These are phyloP conservation scores for Corydoras maculifer DNA, from an alignment of 2,113 vertebrate species.

Conservation along the genomic window DNA sequence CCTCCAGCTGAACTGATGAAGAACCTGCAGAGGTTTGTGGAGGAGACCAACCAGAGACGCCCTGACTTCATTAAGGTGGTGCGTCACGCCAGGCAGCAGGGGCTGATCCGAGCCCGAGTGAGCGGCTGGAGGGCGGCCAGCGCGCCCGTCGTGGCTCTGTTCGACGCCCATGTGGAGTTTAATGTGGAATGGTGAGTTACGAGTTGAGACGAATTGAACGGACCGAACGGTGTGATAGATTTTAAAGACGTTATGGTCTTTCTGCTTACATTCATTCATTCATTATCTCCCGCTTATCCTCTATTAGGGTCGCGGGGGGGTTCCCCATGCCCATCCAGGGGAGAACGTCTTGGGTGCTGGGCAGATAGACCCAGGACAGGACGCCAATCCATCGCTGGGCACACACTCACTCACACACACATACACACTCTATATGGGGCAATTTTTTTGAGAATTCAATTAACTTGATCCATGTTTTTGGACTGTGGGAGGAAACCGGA, in stretches of 20 bases:
- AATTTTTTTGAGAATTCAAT: no score
- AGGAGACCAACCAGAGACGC: constrained; percentile 76
- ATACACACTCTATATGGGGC: no score
- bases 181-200: constrained; percentile 86
- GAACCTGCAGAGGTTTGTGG: constrained; percentile 81
- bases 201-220: constrained; percentile 3
- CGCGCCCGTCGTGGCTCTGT: constrained; percentile 87
- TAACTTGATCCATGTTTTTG: no score
- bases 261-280: not conserved
- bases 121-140: constrained; percentile 90
- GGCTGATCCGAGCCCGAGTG: constrained; percentile 90
- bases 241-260: constrained; percentile 59
- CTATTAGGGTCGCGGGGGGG: no score
- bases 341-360: no score
- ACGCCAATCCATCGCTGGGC: no score
- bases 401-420: no score
- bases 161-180: constrained; percentile 96
- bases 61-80: constrained; percentile 90
- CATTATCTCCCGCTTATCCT: no score
- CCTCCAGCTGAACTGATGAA: constrained; percentile 83
- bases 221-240: no score
- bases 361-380: no score
- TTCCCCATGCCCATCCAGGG: no score
- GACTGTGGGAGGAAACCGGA: no score
- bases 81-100: constrained; percentile 85